phyloP scores from a whole-genome alignment of 2,113 vertebrate genomes.

The Nothocercus nigrocapillus region DNA sequence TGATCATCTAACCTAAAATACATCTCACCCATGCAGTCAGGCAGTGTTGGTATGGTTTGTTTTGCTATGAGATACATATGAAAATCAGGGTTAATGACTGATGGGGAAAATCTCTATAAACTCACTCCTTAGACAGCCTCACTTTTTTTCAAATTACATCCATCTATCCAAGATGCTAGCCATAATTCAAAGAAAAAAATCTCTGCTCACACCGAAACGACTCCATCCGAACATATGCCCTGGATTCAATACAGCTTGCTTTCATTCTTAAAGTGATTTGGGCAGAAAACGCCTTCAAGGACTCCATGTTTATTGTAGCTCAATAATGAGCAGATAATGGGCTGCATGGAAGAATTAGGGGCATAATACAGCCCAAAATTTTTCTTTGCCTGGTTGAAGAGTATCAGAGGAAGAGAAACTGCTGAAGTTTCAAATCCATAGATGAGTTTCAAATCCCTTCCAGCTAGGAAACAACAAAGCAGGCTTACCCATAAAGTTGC shows the following conservation, averaged over 20 bases:
- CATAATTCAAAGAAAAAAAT: neutral
- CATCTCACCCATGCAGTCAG: slow-evolving; percentile 36
- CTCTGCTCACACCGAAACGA: neutral
- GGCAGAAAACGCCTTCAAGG: neutral
- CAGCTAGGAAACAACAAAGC: slow-evolving; percentile 33
- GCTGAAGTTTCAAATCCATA: slow-evolving; percentile 58
- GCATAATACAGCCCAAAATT: slow-evolving; percentile 46
- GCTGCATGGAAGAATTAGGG: slow-evolving; percentile 45
- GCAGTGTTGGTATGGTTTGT: neutral
- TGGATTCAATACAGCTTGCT: neutral
- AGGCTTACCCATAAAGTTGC: slow-evolving; percentile 7
- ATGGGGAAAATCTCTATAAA: neutral
- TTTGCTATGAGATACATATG: neutral
- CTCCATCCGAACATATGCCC: neutral
- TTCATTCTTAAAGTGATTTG: slow-evolving; percentile 22
- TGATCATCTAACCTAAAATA: slow-evolving; percentile 44
- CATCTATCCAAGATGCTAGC: neutral
- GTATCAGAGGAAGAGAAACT: slow-evolving; percentile 40
- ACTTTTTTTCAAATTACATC: neutral
- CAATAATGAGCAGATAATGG: slow-evolving; percentile 51
- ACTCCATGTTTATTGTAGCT: slow-evolving; percentile 19
- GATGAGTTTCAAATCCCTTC: slow-evolving; percentile 53
- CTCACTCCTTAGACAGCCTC: neutral
- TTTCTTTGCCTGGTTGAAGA: slow-evolving; percentile 1
- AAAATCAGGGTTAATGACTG: neutral